These are phyloP conservation scores for Opisthograptis luteolata DNA, from an alignment of 2,888 invertebrate species.

Conservation along the genomic window DNA sequence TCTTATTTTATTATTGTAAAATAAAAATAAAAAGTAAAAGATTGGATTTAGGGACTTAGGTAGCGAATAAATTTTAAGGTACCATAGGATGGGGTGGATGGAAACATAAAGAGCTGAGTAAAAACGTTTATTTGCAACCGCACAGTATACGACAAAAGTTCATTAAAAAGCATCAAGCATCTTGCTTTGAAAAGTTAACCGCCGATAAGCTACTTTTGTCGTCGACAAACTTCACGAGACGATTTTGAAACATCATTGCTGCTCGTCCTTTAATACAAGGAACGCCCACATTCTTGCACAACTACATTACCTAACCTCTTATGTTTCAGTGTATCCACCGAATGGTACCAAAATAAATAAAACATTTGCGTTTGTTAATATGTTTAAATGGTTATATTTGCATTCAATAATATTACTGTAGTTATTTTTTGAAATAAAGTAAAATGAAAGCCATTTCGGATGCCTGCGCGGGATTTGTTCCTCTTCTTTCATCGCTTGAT, in stretches of 20 bases:
- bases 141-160: not conserved
- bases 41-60: slow-evolving; percentile 63
- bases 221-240: no score
- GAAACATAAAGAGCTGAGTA: not conserved
- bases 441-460: slow-evolving; percentile 45
- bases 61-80: slow-evolving; percentile 64
- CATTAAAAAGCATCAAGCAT: no score
- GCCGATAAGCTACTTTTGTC: no score
- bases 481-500: slow-evolving; percentile 34
- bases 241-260: no score
- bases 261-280: no score
- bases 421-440: slow-evolving; percentile 25
- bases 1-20: slow-evolving; percentile 62
- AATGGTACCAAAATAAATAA: slow-evolving; percentile 6
- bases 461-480: slow-evolving; percentile 15
- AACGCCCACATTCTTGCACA: no score
- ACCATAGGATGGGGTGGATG: not conserved
- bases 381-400: not conserved
- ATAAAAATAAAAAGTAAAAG: slow-evolving; percentile 51
- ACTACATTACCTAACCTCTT: not conserved
- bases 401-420: slow-evolving; percentile 19
- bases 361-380: not conserved
- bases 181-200: no score
- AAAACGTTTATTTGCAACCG: not conserved
- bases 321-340: not conserved